Evolutionary conservation across 2,888 invertebrate genomes (phyloP).

Genomic region (Trichopoda pennipes): DNA sequence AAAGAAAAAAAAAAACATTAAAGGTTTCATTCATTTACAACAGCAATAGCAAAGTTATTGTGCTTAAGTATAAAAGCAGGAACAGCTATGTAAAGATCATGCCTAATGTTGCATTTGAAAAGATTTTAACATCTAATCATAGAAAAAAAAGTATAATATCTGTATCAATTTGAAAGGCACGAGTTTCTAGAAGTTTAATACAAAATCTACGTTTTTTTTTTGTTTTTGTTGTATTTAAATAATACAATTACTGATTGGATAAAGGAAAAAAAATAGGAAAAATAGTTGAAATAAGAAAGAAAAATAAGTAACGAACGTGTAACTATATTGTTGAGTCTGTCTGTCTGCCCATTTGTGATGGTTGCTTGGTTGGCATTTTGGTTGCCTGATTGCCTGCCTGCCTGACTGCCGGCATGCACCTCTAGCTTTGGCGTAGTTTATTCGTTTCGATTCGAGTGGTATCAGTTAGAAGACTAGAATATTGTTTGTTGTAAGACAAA

Average conservation of each 20-base stretch:
- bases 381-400: constrained; percentile 17
- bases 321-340: constrained; percentile 26
- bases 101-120: constrained; percentile 22
- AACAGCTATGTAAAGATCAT: constrained; percentile 34
- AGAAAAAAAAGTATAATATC: constrained; percentile 50
- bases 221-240: constrained; percentile 38
- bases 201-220: constrained; percentile 28
- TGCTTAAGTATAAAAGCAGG: constrained; percentile 2
- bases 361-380: constrained; percentile 43
- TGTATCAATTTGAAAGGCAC: constrained; percentile 67
- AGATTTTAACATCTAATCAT: constrained; percentile 12
- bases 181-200: constrained; percentile 56
- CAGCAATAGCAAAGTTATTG: not conserved
- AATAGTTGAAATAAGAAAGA: constrained; percentile 14
- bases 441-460: constrained; percentile 21
- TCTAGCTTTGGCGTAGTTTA: not conserved
- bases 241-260: constrained; percentile 48
- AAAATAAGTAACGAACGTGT: constrained; percentile 31
- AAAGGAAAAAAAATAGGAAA: not conserved
- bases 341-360: constrained; percentile 34
- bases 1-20: constrained; percentile 27
- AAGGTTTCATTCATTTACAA: constrained; percentile 41
- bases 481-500: constrained; percentile 50
- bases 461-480: constrained; percentile 2
- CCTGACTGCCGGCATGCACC: constrained; percentile 3